Evolutionary conservation across 1,140 invertebrate genomes (phyloP), one percentile per base, ranked within the genome.

Genomic region (Papilio helenus): DNA sequence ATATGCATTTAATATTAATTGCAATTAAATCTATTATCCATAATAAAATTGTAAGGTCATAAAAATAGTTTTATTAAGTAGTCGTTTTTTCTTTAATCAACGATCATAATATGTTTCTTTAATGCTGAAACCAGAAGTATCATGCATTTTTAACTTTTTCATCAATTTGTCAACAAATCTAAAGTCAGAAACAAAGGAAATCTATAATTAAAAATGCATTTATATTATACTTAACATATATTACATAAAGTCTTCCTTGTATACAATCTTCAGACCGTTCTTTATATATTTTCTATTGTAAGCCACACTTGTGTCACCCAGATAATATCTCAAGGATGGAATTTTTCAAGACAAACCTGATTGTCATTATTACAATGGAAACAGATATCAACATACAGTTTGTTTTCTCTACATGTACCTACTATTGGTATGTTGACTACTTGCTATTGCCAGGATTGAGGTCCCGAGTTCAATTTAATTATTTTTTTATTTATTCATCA

Each of bases 261-360:
- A 49, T 2, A 55, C 20, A 55, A 55, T 55, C 18, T 55, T n/a
- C 9, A 18, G 18, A 8, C 51, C 18, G n/a, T 55, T 55, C 51
- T 55, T 55, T 55, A 55, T 10, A 55, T 5, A 55, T 55, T n/a
- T 55, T 55, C 51, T 20, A 20, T 55, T 20, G n/a, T 20, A 55
- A 55, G 18, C 18, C 18, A 55, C 18, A 55, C n/a, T 55, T 55
- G 18, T 55, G 51, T 55, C 51, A 55, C n/a, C n/a, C 51, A 20
- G 18, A 55, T 55, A n/a, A 18, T 68, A 34, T 68, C 26, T 68
- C 61, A 68, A 68, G 61, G 61, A 68, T 68, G 26, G 10, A 68
- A 29, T 68, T 68, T 68, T 68, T 68, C 61, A 29, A 68, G 61
- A 68, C 61, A 68, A 68, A 68, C 26, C 26, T 29, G 61, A 68